Evolutionary conservation across 2,888 invertebrate species (phyloP).

Genomic region (Limulus polyphemus): DNA sequence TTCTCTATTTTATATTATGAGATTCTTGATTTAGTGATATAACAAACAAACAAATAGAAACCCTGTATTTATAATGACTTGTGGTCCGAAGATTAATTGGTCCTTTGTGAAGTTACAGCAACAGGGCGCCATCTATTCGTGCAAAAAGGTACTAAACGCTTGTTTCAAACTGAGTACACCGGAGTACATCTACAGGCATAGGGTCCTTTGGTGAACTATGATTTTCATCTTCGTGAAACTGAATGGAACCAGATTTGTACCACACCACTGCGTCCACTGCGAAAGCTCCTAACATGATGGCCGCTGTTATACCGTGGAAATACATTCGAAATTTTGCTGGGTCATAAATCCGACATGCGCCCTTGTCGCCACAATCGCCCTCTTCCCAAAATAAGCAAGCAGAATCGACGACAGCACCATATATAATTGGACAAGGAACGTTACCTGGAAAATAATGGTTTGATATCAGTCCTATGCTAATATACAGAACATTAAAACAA

Average conservation of each 20-base stretch:
- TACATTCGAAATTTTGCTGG: slow-evolving; percentile 66
- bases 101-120: too few species aligned
- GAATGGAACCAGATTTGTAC: slow-evolving; percentile 73
- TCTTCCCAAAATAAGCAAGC: slow-evolving; percentile 77
- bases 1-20: too few species aligned
- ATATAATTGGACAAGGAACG: slow-evolving; percentile 88
- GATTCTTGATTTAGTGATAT: too few species aligned
- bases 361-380: slow-evolving; percentile 54
- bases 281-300: slow-evolving; percentile 72
- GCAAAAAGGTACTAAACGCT: too few species aligned
- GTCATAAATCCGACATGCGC: slow-evolving; percentile 80
- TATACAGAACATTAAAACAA: too few species aligned
- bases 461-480: neutral
- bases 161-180: too few species aligned
- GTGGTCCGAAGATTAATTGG: too few species aligned
- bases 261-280: slow-evolving; percentile 77
- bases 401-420: slow-evolving; percentile 82
- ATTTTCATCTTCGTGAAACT: slow-evolving; percentile 48
- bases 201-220: slow-evolving; percentile 14
- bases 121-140: too few species aligned
- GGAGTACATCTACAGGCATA: slow-evolving; percentile 16
- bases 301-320: slow-evolving; percentile 72
- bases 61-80: too few species aligned
- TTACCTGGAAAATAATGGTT: slow-evolving; percentile 46
- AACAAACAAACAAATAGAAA: too few species aligned